Evolutionary conservation across 2,888 invertebrate species (phyloP), one percentile per base, ranked within the genome.

Genomic region (Xylocampa areola): DNA sequence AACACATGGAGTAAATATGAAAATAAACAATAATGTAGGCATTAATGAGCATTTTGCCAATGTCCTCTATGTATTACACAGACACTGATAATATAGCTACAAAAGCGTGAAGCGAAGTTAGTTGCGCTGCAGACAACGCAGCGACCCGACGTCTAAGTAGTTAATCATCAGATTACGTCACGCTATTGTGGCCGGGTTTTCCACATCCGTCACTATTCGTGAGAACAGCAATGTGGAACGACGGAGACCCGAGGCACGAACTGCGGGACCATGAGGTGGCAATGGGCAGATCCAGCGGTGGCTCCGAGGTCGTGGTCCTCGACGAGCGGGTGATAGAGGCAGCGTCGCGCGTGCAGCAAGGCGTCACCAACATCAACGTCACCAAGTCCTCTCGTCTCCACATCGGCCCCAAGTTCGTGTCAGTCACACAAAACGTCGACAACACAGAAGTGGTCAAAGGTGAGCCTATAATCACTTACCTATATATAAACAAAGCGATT

Each of bases 381-480:
- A 85, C 81, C 44, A 87, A 87, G 47, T 90, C 90, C 3, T 79
- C 85, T 1, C 79, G 82, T 11, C 84, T 91, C 32, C 92, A 92
- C 75, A 81, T 92, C 52, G 92, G 93, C 3, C 87, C 90, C 11
- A 90, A 89, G 72, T 86, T 92, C 62, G 85, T 89, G 14, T 84
- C 86, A 8, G 87, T 92, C 44, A 91, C 88, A 2, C 90, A 91
- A 59, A 90, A 88, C 60, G 84, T 92, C 2, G 88, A 90, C 63
- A 88, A 86, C 77, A 85, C 83, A 10, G 91, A 91, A 69, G 86
- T 90, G 71, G 81, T 93, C 61, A 90, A 90, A 88, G 92, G 93
- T 92, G 75, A 90, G 88, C 25, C 8, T 30, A 4, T 54, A 63
- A 65, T 67, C 53, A 47, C 29, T 45, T n/a, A 23, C 19, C 5